Conservation (phyloP, 2,888 invertebrate genomes). For the Vanessa cardui region DNA sequence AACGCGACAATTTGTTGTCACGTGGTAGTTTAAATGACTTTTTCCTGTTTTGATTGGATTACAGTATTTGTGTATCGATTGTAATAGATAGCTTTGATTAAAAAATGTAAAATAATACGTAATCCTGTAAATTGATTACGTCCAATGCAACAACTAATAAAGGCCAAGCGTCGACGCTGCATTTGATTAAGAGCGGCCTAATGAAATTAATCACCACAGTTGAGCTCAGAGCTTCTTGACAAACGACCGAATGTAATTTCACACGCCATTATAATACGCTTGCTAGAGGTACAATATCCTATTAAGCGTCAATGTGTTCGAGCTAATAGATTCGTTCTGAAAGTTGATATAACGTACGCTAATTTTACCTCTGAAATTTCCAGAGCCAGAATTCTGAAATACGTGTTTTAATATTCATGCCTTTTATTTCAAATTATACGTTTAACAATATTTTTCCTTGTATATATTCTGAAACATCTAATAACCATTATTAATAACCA, state of each 20-base stretch:
- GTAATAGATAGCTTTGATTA: background rate
- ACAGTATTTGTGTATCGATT: background rate
- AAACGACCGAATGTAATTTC: slow-evolving; percentile 80
- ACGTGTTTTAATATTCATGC: background rate
- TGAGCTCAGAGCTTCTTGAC: slow-evolving; percentile 72
- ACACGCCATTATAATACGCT: slow-evolving; percentile 68
- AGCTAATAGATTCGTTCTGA: slow-evolving; percentile 33
- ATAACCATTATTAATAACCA: slow-evolving; percentile 1
- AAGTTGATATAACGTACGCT: slow-evolving; percentile 11
- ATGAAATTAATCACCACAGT: slow-evolving; percentile 77
- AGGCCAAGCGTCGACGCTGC: slow-evolving; percentile 35
- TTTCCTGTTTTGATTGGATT: too few species aligned
- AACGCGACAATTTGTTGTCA: too few species aligned
- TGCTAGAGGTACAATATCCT: slow-evolving; percentile 35
- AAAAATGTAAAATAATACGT: slow-evolving; percentile 13
- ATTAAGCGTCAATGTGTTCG: slow-evolving; percentile 30
- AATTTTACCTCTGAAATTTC: background rate
- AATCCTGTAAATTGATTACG: slow-evolving; percentile 36
- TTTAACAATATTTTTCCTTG: background rate
- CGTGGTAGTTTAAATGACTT: too few species aligned
- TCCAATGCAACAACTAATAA: slow-evolving; percentile 36
- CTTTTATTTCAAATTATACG: background rate
- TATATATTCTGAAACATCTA: slow-evolving; percentile 10
- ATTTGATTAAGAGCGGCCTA: slow-evolving; percentile 77
- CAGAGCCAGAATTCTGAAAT: background rate